Base-by-base conservation (phyloP, 2,888 invertebrate genomes). In the Cyaniris semiargus region DNA sequence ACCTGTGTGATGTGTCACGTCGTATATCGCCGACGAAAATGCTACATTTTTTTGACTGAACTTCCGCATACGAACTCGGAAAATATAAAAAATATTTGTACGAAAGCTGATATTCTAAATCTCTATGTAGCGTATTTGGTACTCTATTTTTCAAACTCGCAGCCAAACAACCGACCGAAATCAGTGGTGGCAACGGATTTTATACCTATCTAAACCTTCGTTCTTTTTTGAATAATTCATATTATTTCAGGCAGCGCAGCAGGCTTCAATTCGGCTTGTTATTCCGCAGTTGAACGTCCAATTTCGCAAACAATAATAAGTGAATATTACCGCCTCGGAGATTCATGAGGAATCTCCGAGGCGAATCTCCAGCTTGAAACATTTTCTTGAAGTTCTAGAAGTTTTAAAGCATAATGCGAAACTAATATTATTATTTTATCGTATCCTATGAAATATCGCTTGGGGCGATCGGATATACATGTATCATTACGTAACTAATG, bases 1-100 rank as follows among this genome's bases (percentile, higher is more conserved):
- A 77, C 77, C 76, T 78, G 76, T 75, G 70, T 60, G 21, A 76
- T 78, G 76, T 75, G 70, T 60, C 23, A 76, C 53, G 75, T 34
- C 70, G 44, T 53, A 23, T 74, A 74, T 27, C 23, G 18, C 48
- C 23, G 8, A 27, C 18, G 48, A 74, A 23, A 48, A 53, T 53
- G 23, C 27, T 18, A 48, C 18, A 48, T 27, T 53, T 74, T 74
- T 27, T 74, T 38, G 71, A 18, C 70, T 38, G 27, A 66, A 66
- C 66, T 66, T 66, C 66, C 66, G 66, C 66, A 66, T 31, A 66
- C 60, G 60, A 23, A 27, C 44, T 31, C 66, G 27, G 18, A 53
- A 66, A 66, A 66, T 66, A 31, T 27, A 31, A 66, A 66, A 27
- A 60, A 60, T 23, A 60, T 60, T 60, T 31, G 27, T 7, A 31